Base-by-base conservation (phyloP, 1,140 invertebrate species). In the Macrobrachium rosenbergii region DNA sequence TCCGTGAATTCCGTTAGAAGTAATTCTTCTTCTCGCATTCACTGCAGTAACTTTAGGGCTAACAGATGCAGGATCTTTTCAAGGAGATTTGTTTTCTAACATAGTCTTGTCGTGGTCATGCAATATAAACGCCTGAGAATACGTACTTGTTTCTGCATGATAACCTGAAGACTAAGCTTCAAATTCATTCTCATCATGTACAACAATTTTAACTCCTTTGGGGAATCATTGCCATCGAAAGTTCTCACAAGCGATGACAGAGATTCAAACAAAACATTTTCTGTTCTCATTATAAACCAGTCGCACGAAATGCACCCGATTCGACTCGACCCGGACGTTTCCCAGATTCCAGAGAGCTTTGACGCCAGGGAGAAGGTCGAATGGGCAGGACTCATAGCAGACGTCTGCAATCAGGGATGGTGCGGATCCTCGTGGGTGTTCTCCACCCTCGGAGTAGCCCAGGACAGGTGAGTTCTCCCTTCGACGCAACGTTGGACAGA, bases 401-500 rank as follows among this genome's bases (percentile, higher is more conserved):
- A 92, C 0, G 93, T 98, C 10, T 92, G 94, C 16, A 97, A 99
- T 92, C 98, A 99, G 92, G 95, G 95, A 83, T 97, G 97, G 95
- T 94, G 98, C 91, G 97, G 95, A 2, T 94, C 96, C 0, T 98
- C 97, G 1, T 99, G 98, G 98, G 97, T 97, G 0, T 94, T 98
- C 58, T 96, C 96, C 0, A 96, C 97, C 0, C 94, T 95, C 17
- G 94, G 94, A 6, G 94, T 97, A 19, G 95, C 95, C 81, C 92
- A 88, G 62, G 93, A 94, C 90, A 90, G 93, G 45, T 94, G 92
- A 89, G 95, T 94, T 8, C 96, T n/a, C 73, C 95, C 97, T 92
- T 97, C 96, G 12, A 94, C 92, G 10, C n/a, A n/a, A n/a, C n/a
- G n/a, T n/a, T n/a, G n/a, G n/a, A n/a, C n/a, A n/a, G n/a, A n/a